A percentile compares a stretch with the other conserved stretches of the same genome.
Conservation (phyloP, 2,797 vertebrate genomes). For the Gorsachius magnificus region DNA sequence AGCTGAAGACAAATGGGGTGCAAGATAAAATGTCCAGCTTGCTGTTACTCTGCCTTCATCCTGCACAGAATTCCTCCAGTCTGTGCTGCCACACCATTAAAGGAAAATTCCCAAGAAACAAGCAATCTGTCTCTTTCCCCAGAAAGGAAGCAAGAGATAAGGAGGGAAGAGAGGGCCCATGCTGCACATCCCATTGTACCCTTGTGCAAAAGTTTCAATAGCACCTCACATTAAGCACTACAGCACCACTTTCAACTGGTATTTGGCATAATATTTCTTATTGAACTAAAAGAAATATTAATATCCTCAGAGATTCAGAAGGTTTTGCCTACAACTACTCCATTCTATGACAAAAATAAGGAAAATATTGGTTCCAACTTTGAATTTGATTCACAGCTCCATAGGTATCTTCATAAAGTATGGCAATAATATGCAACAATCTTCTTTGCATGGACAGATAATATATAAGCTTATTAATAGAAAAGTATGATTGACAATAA, state of each 20-base stretch:
- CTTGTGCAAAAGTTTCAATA: neutral
- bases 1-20: neutral
- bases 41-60: neutral
- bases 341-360: neutral
- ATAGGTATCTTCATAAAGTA: neutral
- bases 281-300: neutral
- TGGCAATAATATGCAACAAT: neutral
- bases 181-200: neutral
- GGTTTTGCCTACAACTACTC: neutral
- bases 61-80: neutral
- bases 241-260: neutral
- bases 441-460: neutral
- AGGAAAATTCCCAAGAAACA: neutral
- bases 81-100: neutral
- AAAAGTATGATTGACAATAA: neutral
- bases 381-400: neutral
- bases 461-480: neutral
- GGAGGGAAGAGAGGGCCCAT: neutral
- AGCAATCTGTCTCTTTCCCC: neutral
- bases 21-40: neutral
- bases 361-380: neutral
- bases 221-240: neutral
- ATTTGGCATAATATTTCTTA: neutral
- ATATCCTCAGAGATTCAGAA: neutral
- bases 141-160: neutral